Evolutionary conservation across 2,113 vertebrate genomes (phyloP).

Genomic region (Leptosomus discolor): DNA sequence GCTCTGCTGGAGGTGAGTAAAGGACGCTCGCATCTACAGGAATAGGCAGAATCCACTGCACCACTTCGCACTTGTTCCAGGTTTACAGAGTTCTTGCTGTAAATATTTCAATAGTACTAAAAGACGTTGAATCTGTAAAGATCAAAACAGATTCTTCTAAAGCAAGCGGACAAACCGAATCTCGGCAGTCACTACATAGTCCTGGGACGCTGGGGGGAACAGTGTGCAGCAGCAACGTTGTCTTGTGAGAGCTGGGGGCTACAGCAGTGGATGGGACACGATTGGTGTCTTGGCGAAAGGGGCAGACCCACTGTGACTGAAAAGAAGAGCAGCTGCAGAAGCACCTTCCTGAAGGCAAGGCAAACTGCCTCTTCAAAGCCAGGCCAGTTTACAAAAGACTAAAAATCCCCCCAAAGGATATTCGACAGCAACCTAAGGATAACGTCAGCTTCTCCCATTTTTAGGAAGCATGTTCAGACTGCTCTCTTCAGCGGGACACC

Average conservation of each 20-base stretch:
- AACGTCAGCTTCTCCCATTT: background rate
- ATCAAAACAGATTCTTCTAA: background rate
- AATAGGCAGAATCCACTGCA: background rate
- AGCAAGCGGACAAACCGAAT: background rate
- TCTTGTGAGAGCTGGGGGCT: background rate
- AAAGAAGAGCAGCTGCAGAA: background rate
- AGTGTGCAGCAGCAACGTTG: rapidly evolving
- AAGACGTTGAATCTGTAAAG: background rate
- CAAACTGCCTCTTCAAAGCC: background rate
- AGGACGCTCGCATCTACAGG: background rate
- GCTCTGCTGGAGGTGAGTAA: background rate
- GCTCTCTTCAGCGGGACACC: background rate
- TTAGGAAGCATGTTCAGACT: background rate
- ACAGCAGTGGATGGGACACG: rapidly evolving
- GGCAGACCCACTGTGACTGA: rapidly evolving
- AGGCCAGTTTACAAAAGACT: background rate
- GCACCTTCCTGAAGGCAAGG: background rate
- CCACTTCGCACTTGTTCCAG: background rate
- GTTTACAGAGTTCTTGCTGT: background rate
- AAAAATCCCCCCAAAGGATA: background rate
- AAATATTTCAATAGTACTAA: background rate
- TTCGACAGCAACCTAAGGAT: background rate
- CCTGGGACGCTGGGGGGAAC: too few relatives aligned
- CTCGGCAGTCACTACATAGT: rapidly evolving
- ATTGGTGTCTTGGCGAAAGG: rapidly evolving